Base-by-base conservation (phyloP, 37 sponge, comb jelly and placozoan genomes). In the Tethya wilhelma region DNA sequence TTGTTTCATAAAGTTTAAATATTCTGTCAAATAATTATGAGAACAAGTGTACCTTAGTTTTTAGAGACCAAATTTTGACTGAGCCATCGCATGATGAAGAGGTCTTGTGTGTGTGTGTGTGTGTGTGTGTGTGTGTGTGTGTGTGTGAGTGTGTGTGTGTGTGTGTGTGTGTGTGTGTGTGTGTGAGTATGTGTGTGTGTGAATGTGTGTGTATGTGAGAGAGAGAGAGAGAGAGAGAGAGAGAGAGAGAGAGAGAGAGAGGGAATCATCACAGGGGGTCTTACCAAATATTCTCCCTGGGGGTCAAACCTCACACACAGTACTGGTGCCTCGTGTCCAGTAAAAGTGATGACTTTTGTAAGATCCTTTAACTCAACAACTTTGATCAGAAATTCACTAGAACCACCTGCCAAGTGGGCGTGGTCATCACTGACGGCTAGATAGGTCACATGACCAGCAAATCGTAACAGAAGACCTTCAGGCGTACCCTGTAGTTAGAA, bases 241-340 rank as follows among this genome's bases (percentile, higher is more conserved):
- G 34, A 73, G 71, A 67, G 68, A 36, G 68, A 67, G 68, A 67
- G 68, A 67, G 68, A 67, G 68, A 67, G 68, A 67, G 68, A 67
- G 68, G 33, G 68, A 67, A n/a, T n/a, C n/a, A n/a, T n/a, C n/a
- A n/a, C n/a, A n/a, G n/a, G n/a, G n/a, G n/a, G n/a, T n/a, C 59
- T 12, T 45, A 86, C 94, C 71, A 94, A 45, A 22, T 56, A 78
- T 28, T 84, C 64, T 19, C 59, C 88, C 41, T 4, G 29, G 19
- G 84, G 84, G 57, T 84, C 80, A 77, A 94, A 90, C 46, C 44
- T 56, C 11, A 90, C 88, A 20, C 78, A 77, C 41, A 89, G 75
- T 14, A 94, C 65, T 37, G 94, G 94, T 4, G 88, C 94, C 38
- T 80, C 88, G 63, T 94, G 94, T 9, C 84, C 91, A 9, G 20